Evolutionary conservation across 2,888 invertebrate species (phyloP), one percentile per base, ranked within the genome.

Genomic region (Steromphala cineraria): DNA sequence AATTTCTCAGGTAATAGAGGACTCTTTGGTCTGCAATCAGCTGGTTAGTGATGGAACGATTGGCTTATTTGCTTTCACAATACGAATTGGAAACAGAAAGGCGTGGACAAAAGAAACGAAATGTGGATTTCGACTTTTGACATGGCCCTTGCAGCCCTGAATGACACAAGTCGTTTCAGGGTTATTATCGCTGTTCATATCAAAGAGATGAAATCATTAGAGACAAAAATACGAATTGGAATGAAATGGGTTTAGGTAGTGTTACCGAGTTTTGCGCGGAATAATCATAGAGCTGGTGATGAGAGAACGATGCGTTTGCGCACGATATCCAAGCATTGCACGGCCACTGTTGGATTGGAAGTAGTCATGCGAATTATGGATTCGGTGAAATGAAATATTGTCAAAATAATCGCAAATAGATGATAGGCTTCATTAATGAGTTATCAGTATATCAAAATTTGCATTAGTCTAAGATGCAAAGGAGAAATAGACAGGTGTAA

Each of bases 121-220:
- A 40, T 62, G 28, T 28, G 62, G 28, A 62, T 62, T 62, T 62
- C 24, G 62, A 62, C 62, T 62, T 62, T 62, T 62, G 62, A 62
- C 62, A 28, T 28, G 15, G 24, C 15, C 13, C 24, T 62, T 24
- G 28, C 8, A 62, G 62, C 24, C 4, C 62, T 28, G 21, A 24
- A 24, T 21, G 46, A 46, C 13, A 28, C 24, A 62, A 62, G 28
- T 28, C 15, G 62, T 28, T 28, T 62, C 62, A 62, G 62, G 62
- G 8, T 10, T 19, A 71, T 71, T 71, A 36, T 71, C 40, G 13
- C 46, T 13, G 24, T 31, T 19, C 71, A 71, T 71, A 71, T 71
- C 71, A 71, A 71, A 71, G 71, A 71, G 15, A 71, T 31, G 71
- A 71, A 36, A 71, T 71, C 71, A 71, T 71, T 71, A 71, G 36